phyloP scores from a whole-genome alignment of 2,888 invertebrate genomes.

The Oithona nana region DNA sequence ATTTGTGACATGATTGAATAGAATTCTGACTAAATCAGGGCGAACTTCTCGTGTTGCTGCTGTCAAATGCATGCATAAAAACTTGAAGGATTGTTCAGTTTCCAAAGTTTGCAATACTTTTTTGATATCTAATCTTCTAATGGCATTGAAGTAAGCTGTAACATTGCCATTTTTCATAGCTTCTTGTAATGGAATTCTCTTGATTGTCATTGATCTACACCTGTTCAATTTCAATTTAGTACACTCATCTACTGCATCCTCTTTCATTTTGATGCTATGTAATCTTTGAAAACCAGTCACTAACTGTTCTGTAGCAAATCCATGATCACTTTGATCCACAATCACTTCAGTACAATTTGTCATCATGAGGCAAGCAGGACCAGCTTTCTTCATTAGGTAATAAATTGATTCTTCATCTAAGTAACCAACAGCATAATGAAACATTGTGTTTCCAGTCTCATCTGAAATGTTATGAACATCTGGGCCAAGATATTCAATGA shows the following conservation, averaged over 20 bases:
- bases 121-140: background rate
- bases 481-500: background rate
- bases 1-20: background rate
- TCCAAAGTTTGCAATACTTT: background rate
- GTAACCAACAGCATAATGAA: constrained; percentile 9
- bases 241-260: background rate
- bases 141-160: constrained; percentile 11
- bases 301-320: background rate
- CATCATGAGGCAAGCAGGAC: constrained; percentile 3
- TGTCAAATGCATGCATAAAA: constrained; percentile 1
- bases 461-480: background rate
- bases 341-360: background rate
- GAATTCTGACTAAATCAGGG: constrained; percentile 2
- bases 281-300: background rate
- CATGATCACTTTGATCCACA: background rate
- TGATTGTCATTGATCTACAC: background rate
- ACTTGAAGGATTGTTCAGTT: background rate
- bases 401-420: constrained; percentile 7
- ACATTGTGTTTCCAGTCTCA: constrained; percentile 3
- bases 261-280: background rate
- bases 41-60: constrained; percentile 2
- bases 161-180: constrained; percentile 3
- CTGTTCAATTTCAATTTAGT: background rate
- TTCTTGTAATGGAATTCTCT: constrained; percentile 12
- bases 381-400: background rate